Conservation (phyloP, 2,797 vertebrate genomes). For the Phrynocephalus guinanensis region DNA sequence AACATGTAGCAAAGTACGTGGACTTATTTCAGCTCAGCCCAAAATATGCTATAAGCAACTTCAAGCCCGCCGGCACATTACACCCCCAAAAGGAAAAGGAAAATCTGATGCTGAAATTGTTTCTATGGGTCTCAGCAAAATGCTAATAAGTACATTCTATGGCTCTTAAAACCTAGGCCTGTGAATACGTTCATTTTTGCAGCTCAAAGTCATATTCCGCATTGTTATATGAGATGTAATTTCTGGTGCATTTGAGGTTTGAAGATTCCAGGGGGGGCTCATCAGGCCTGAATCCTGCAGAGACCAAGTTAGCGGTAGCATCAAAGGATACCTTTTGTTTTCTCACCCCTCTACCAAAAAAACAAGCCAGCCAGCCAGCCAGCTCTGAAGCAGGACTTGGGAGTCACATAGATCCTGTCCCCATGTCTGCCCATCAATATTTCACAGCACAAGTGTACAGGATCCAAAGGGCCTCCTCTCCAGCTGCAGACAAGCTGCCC, state of each 20-base stretch:
- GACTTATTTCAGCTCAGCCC: not conserved
- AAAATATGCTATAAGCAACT: not conserved
- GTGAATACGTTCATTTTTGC: not conserved
- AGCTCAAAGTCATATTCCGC: not conserved
- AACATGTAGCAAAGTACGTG: not conserved
- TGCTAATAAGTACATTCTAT: not conserved
- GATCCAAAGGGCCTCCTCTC: conserved; percentile 42
- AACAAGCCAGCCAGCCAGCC: not conserved
- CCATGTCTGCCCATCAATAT: accelerated
- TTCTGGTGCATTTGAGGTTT: conserved; percentile 31
- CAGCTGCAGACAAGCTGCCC: conserved; percentile 33
- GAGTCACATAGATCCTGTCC: conserved; percentile 22
- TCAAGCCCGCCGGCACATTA: not conserved
- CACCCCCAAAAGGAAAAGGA: not conserved
- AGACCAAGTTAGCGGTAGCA: conserved; percentile 47
- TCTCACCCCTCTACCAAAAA: not conserved
- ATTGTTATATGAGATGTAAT: not conserved
- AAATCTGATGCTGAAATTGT: not conserved
- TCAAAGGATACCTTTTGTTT: conserved; percentile 33
- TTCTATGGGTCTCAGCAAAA: not conserved
- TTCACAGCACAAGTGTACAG: conserved; percentile 34
- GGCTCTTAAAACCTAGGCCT: not conserved
- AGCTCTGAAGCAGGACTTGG: conserved; percentile 32
- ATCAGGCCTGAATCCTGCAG: conserved; percentile 36
- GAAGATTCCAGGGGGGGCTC: conserved; percentile 44